A percentile compares a stretch with the other conserved stretches of the same genome.
phyloP scores from a whole-genome alignment of 2,888 invertebrate species.

The Slavum lentiscoides region DNA sequence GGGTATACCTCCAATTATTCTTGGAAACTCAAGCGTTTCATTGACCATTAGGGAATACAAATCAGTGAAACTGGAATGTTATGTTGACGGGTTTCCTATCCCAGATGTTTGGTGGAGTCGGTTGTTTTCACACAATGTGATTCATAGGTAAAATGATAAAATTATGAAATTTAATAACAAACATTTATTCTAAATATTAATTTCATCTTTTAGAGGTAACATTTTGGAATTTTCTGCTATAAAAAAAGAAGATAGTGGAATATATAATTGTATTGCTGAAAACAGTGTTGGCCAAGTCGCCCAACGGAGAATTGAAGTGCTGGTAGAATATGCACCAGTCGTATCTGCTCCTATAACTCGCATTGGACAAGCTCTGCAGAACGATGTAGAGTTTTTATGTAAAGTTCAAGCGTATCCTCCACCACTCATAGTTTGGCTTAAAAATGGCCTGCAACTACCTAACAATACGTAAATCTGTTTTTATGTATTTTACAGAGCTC shows the following conservation, averaged over 20 bases:
- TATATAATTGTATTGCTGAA: slow-evolving; percentile 90
- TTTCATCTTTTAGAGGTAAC: slow-evolving; percentile 71
- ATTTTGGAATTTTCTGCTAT: slow-evolving; percentile 75
- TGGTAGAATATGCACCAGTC: slow-evolving; percentile 87
- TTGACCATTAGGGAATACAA: slow-evolving; percentile 76
- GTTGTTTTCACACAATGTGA: slow-evolving; percentile 78
- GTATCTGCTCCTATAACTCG: slow-evolving; percentile 81
- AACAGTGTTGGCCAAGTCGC: slow-evolving; percentile 86
- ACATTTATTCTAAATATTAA: slow-evolving; percentile 18
- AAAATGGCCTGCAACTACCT: slow-evolving; percentile 77
- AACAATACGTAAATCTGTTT: slow-evolving; percentile 65
- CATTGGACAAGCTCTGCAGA: slow-evolving; percentile 84
- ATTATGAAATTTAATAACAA: slow-evolving; percentile 67
- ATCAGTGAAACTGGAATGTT: slow-evolving; percentile 80
- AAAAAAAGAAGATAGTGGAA: slow-evolving; percentile 88
- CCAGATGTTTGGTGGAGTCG: slow-evolving; percentile 89
- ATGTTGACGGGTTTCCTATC: slow-evolving; percentile 82
- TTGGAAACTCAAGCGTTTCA: slow-evolving; percentile 88
- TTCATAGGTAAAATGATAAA: slow-evolving; percentile 75
- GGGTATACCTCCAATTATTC: slow-evolving; percentile 86
- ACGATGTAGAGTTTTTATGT: slow-evolving; percentile 92
- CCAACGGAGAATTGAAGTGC: slow-evolving; percentile 81
- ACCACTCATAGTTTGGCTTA: slow-evolving; percentile 88
- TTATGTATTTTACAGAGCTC: no score
- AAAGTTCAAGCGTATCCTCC: slow-evolving; percentile 88